Evolutionary conservation across 2,888 invertebrate genomes (phyloP), one percentile per base, ranked within the genome.

Genomic region (Pollenia labialis): DNA sequence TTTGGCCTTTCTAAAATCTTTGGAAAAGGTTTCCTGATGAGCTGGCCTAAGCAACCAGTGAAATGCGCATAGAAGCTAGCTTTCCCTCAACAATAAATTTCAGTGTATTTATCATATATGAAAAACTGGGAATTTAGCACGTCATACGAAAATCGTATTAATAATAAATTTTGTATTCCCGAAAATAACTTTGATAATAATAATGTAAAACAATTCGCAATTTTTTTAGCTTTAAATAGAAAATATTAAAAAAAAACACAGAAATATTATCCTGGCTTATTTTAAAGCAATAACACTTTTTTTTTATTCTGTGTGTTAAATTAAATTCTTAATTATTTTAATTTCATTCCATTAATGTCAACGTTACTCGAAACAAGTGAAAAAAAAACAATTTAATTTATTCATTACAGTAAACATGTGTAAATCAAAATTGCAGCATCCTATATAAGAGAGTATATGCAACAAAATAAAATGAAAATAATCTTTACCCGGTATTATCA

Each of bases 401-500:
- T 69, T 69, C 52, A 69, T 54, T 1, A 32, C 32, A 32, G 32
- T 32, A 32, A 32, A 32, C 32, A 32, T 50, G 6, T 7, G 8
- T 7, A 3, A 58, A 42, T 42, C 42, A n/a, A 62, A 62, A 42
- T 52, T 52, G n/a, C 60, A 40, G 50, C 10, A 12, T 8, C 7
- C 1, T 42, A n/a, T 9, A 18, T 46, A 18, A 11, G 18, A 18
- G n/a, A 7, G 12, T 8, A 6, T 12, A 56, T 46, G 10, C 14
- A 32, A 50, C 8, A 32, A 58, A 42, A 32, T 32, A 12, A 77
- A 77, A 40, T 9, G 14, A 14, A 50, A 11, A 74, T 0, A 69
- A 42, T 40, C 16, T 54, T 54, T 54, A 69, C 2, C 16, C 40
- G 40, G 50, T 62, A 14, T 48, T 74, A 82, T 50, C 52, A 44